Evolutionary conservation across 1,140 invertebrate genomes (phyloP).

Genomic region (Lysiphlebus fabarum): DNA sequence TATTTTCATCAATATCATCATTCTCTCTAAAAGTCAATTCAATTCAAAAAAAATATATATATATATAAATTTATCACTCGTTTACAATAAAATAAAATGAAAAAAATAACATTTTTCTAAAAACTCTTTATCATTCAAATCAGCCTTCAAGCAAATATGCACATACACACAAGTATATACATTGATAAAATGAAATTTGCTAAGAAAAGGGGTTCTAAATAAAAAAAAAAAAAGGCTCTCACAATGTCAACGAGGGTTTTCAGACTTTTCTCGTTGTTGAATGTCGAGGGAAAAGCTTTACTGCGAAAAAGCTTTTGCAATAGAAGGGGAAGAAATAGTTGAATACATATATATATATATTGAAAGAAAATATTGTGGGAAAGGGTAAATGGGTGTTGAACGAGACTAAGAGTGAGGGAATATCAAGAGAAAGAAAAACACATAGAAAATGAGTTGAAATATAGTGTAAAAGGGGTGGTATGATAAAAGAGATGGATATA

Average conservation of each 20-base stretch:
- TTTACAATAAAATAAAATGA: no score
- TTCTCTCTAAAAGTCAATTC: no score
- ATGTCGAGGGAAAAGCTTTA: constrained; percentile 27
- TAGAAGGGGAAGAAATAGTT: constrained; percentile 31
- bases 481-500: constrained; percentile 19
- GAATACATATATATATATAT: no score
- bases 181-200: neutral
- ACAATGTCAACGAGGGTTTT: constrained; percentile 33
- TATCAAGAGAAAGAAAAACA: no score
- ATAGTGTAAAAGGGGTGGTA: constrained; percentile 9
- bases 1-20: constrained; percentile 2
- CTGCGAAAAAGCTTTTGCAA: constrained; percentile 22
- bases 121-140: no score
- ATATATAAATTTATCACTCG: no score
- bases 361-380: no score
- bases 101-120: no score
- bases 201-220: neutral
- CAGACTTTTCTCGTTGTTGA: constrained; percentile 2
- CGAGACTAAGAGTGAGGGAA: no score
- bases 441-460: no score
- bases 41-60: no score
- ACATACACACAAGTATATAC: neutral
- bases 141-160: neutral
- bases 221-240: neutral
- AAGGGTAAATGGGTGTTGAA: no score